Percentiles rank a stretch among this genome's conserved stretches.
Conservation (phyloP, 2,113 vertebrate genomes). For the Pavo muticus region DNA sequence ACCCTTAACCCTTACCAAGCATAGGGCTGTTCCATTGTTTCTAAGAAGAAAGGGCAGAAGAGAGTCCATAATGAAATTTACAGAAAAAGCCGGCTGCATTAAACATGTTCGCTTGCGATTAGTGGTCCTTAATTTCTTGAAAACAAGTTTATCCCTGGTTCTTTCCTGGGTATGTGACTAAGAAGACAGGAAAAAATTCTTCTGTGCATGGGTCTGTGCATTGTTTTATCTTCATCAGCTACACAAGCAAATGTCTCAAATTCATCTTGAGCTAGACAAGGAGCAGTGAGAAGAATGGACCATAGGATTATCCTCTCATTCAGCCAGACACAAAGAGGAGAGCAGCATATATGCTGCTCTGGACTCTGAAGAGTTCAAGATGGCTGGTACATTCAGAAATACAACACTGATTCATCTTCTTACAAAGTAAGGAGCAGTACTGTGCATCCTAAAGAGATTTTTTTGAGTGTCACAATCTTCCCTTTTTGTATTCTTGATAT, state of each 20-base stretch:
- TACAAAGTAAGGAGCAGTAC: not conserved
- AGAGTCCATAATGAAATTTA: not conserved
- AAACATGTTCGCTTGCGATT: not conserved
- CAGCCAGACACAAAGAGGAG: not conserved
- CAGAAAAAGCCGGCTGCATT: not conserved
- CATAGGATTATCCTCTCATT: not conserved
- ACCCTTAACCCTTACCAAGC: not conserved
- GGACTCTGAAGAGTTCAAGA: not conserved
- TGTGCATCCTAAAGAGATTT: fast-evolving
- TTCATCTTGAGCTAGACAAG: not conserved
- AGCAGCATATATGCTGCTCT: not conserved
- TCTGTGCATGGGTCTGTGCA: not conserved
- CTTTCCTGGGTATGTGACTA: not conserved
- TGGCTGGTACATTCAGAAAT: not conserved
- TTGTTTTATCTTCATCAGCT: not conserved
- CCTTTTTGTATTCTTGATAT: not conserved
- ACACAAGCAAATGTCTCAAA: not conserved
- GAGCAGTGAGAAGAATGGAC: not conserved
- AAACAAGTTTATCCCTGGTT: not conserved
- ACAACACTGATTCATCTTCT: not conserved
- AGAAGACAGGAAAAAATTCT: not conserved
- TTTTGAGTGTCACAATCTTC: not conserved
- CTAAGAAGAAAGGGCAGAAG: not conserved
- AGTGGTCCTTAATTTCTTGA: not conserved
- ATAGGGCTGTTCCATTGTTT: not conserved